These are phyloP conservation scores for Notoglanidium macrostoma DNA, from an alignment of 2,797 vertebrate species.

Conservation along the genomic window DNA sequence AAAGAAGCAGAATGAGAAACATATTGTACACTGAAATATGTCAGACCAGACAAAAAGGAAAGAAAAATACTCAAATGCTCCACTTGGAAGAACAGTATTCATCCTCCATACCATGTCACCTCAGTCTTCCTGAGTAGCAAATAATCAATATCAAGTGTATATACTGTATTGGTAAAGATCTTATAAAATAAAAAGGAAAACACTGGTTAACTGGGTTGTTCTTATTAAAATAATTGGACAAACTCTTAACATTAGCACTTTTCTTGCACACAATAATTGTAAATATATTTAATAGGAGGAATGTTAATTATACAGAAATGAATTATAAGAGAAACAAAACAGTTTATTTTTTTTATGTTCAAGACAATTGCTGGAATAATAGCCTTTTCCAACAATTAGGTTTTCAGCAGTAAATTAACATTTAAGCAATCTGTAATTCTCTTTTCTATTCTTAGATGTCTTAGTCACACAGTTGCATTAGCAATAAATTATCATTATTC, in stretches of 20 bases:
- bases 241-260: no score
- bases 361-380: slow-evolving; percentile 2
- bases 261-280: not conserved
- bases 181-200: not conserved
- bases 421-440: slow-evolving; percentile 3
- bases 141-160: not conserved
- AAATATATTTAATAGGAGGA: not conserved
- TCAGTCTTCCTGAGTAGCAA: not conserved
- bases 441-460: slow-evolving; percentile 15
- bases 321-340: not conserved
- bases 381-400: not conserved
- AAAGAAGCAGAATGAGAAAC: slow-evolving; percentile 53
- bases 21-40: slow-evolving; percentile 45
- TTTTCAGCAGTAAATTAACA: not conserved
- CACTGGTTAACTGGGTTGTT: not conserved
- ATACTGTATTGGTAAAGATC: not conserved
- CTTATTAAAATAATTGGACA: not conserved
- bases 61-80: slow-evolving; percentile 31
- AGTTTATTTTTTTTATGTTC: not conserved
- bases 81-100: slow-evolving; percentile 32
- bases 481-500: slow-evolving; percentile 22
- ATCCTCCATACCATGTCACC: slow-evolving; percentile 16
- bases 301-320: not conserved
- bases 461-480: slow-evolving; percentile 11
- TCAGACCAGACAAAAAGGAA: slow-evolving; percentile 24